Conservation (phyloP, 2,888 invertebrate genomes). For the Polylopha cassiicola region DNA sequence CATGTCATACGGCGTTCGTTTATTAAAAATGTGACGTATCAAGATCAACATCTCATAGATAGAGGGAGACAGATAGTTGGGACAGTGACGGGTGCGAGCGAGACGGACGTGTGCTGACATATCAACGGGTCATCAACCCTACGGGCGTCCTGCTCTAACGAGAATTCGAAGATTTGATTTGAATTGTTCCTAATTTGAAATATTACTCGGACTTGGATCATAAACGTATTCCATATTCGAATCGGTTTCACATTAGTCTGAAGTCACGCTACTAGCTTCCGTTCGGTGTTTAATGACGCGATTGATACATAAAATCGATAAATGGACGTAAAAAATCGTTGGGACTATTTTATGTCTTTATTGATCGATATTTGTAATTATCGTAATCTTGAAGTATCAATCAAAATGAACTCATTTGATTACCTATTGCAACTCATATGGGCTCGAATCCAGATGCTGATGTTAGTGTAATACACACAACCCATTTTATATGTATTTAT, state of each 20-base stretch:
- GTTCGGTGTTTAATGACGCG: constrained; percentile 60
- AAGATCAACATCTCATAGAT: constrained; percentile 74
- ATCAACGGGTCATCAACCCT: constrained; percentile 77
- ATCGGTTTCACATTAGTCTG: constrained; percentile 62
- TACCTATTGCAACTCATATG: too few species aligned
- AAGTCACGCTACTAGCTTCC: constrained; percentile 58
- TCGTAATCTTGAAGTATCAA: too few species aligned
- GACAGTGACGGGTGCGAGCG: constrained; percentile 44
- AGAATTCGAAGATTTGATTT: constrained; percentile 76
- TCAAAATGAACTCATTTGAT: too few species aligned
- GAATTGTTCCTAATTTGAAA: constrained; percentile 76
- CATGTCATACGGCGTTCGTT: constrained; percentile 75
- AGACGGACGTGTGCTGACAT: constrained; percentile 68
- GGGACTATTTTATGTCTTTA: constrained; percentile 51
- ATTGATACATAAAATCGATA: constrained; percentile 52
- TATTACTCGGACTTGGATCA: constrained; percentile 58
- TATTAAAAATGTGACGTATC: constrained; percentile 78
- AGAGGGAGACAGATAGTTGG: constrained; percentile 53
- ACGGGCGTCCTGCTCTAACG: constrained; percentile 74
- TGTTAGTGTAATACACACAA: too few species aligned
- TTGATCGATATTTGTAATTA: constrained; percentile 47
- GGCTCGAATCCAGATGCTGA: too few species aligned
- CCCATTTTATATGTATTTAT: too few species aligned
- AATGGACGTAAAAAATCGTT: constrained; percentile 53
- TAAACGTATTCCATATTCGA: constrained; percentile 44